Conservation (phyloP, 2,888 invertebrate species). For the Tanytarsus gracilentus region DNA sequence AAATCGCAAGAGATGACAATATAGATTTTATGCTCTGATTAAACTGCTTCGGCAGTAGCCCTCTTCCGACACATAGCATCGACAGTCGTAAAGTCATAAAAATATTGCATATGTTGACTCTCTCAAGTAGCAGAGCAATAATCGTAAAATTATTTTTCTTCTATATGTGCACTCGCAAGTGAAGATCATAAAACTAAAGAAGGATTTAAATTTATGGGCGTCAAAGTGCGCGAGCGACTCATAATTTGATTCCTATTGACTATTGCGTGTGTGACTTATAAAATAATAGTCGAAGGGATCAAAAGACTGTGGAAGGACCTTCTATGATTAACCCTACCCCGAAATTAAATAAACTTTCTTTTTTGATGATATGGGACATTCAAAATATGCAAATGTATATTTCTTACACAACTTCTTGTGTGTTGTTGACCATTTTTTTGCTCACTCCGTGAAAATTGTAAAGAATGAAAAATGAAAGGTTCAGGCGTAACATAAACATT, state of each 20-base stretch:
- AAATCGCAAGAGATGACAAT: neutral
- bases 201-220: conserved; percentile 7
- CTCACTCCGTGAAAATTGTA: neutral
- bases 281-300: neutral
- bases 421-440: conserved; percentile 15
- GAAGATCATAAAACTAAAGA: neutral
- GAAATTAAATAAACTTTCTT: conserved; percentile 11
- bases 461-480: neutral
- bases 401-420: neutral
- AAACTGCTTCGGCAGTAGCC: neutral
- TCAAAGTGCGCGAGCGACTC: conserved; percentile 18
- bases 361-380: neutral
- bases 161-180: neutral
- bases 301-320: conserved; percentile 12
- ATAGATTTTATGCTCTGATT: conserved; percentile 20
- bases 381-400: conserved; percentile 12
- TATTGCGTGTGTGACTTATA: neutral
- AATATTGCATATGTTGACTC: conserved; percentile 1
- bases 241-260: conserved; percentile 5
- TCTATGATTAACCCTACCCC: neutral
- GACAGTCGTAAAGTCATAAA: neutral
- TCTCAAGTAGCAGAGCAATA: neutral
- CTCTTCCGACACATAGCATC: neutral
- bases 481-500: conserved; percentile 15
- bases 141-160: neutral